Conservation (phyloP, 1,140 invertebrate species). For the Sminthurides bifidus region DNA sequence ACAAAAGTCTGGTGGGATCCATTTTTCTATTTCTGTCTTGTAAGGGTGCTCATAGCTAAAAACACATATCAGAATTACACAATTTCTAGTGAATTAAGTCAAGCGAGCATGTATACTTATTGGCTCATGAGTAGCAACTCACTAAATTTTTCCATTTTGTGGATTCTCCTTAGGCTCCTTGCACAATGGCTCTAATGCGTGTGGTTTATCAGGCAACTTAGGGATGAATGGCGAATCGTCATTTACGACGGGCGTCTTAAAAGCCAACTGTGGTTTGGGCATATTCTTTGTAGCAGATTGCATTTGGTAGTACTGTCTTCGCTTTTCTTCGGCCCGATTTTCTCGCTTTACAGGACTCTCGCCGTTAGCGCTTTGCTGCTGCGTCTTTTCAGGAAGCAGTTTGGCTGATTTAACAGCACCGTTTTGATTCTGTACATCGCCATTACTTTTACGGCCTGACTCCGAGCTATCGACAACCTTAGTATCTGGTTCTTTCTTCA, state of each 20-base stretch:
- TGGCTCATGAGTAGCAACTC: background rate
- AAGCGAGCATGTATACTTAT: too few relatives aligned
- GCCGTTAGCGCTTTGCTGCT: too few relatives aligned
- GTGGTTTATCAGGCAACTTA: slow-evolving; percentile 71
- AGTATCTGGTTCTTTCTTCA: too few relatives aligned
- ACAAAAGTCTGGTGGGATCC: slow-evolving; percentile 45
- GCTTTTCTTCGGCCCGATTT: too few relatives aligned
- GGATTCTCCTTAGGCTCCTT: slow-evolving; percentile 53
- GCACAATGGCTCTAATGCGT: slow-evolving; percentile 66
- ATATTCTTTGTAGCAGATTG: slow-evolving; percentile 6
- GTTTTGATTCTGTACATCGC: too few relatives aligned
- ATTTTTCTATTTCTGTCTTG: slow-evolving; percentile 68
- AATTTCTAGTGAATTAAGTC: too few relatives aligned
- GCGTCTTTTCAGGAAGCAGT: too few relatives aligned
- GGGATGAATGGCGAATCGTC: slow-evolving; percentile 60
- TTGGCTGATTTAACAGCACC: too few relatives aligned
- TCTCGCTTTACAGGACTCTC: too few relatives aligned
- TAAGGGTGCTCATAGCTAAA: slow-evolving; percentile 70
- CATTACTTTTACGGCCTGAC: too few relatives aligned
- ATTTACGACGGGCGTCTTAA: slow-evolving; percentile 78
- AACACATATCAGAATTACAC: background rate
- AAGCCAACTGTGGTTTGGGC: slow-evolving; percentile 65
- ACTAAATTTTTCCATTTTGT: slow-evolving; percentile 37
- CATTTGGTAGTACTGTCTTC: slow-evolving; percentile 3
- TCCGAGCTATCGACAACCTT: too few relatives aligned